These are phyloP conservation scores for Seira ritae DNA, from an alignment of 2,888 invertebrate species.

Conservation along the genomic window DNA sequence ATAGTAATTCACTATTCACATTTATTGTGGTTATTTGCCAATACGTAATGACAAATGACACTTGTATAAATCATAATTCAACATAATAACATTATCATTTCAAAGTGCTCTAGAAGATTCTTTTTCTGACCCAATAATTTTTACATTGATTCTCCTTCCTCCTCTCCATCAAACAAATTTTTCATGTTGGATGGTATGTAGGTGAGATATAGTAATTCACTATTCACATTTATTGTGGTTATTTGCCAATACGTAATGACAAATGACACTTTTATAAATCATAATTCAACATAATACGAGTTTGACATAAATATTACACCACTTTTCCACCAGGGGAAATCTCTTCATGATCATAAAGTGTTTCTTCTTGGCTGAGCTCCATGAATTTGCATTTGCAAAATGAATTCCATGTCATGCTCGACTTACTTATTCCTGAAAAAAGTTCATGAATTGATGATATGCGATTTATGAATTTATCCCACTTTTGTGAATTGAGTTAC, in stretches of 20 bases:
- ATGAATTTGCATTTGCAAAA: no score
- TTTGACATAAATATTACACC: background rate
- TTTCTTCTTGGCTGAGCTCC: no score
- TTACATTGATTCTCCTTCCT: background rate
- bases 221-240: background rate
- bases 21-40: background rate
- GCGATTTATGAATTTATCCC: no score
- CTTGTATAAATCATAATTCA: background rate
- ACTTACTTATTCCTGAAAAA: no score
- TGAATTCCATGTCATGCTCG: no score
- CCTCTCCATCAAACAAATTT: no score
- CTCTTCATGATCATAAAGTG: background rate
- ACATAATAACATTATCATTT: conserved; percentile 1
- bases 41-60: conserved; percentile 6
- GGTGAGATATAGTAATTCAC: no score
- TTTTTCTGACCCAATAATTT: background rate
- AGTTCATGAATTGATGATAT: no score
- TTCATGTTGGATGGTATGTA: no score
- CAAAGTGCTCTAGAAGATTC: conserved; percentile 3
- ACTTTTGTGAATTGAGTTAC: no score
- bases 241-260: conserved; percentile 6
- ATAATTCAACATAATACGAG: background rate
- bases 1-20: background rate
- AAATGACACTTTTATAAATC: conserved; percentile 7
- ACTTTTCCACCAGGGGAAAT: background rate